Evolutionary conservation across 2,888 invertebrate genomes (phyloP), one percentile per base, ranked within the genome.

Genomic region (Dynastes grantii): DNA sequence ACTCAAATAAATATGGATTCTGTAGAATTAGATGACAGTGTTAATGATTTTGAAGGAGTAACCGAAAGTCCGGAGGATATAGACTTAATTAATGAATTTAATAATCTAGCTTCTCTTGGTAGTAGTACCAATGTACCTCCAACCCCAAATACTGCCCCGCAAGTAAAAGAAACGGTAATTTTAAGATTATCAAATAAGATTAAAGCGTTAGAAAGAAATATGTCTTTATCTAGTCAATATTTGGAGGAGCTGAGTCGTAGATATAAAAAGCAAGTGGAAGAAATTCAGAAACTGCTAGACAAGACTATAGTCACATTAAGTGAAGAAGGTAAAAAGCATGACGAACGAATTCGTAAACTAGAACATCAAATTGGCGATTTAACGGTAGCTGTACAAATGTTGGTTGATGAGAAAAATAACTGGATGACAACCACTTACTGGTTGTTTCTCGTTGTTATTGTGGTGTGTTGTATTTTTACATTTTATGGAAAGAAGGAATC

Each of bases 181-280:
- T 92, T 99, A 86, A 92, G 98, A 83, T 92, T 99, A 79, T 97
- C 97, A 79, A 99, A 99, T 89, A 93, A 98, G 86, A 97, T 99
- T 78, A 98, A 97, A 78, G 78, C 96, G 73, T 91, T 99, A 83
- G 99, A 99, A 90, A 92, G 96, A 83, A 99, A 99, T 89, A 97
- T 99, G 94, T 98, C 98, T 13, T 91, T 99, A 58, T 98, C 98
- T 82, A 96, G 96, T 80, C 97, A 98, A 88, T 99, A 99, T 88
- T 90, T 99, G 83, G 98, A 98, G 88, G 98, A 99, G 88, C 90
- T 99, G 83, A 98, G 98, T 89, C 93, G 96, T 77, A 92, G 98
- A 16, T 99, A 98, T 90, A 97, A 97, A 87, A 97, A 96, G 84
- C 98, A 98, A 90, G 97, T 98, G 71, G 98, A 98, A 88, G 98